Evolutionary conservation across 2,113 vertebrate genomes (phyloP), one percentile per base, ranked within the genome.

Genomic region (Sebastes schlegelii): DNA sequence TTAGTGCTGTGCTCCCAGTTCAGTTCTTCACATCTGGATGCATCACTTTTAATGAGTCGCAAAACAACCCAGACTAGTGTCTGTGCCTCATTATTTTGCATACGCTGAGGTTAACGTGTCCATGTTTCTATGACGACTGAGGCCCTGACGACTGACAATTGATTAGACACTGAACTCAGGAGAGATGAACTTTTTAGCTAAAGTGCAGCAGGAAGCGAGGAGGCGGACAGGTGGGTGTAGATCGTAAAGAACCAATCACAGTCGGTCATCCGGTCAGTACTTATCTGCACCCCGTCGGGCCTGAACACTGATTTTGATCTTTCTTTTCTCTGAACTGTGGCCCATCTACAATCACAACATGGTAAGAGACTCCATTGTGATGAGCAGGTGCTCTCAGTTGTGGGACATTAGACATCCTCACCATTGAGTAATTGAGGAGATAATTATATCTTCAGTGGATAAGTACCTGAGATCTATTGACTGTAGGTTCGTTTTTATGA

Each of bases 191-290:
- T 54, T 60, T 68, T 74, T 40, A n/a, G 23, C 17, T 72, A 6
- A 54, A 78, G 63, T 58, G 60, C 57, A 80, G 19, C 10, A 60
- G 70, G 42, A 74, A 81, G 64, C 1, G 1, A 77, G 85, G 84
- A 90, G 91, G 91, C 69, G 87, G 89, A 80, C 83, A 93, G 84
- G 91, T 95, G 94, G 94, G 93, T 93, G 93, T 92, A 93, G 74
- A 92, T 80, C 67, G 60, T 48, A 68, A 79, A 80, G 75, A 82
- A 91, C 94, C 95, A 95, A 94, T 96, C 95, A 94, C 86, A 86
- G 80, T 17, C n/a, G 70, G 74, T 69, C 83, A 61, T 85, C 79
- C 77, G 82, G 86, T 71, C 86, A 92, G 84, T 94, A 94, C 79
- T 92, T 95, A 95, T 93, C 87, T 82, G 82, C 51, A 73, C 8